Evolutionary conservation across 1,140 invertebrate genomes (phyloP), one percentile per base, ranked within the genome.

Genomic region (Magallana ariakensis): DNA sequence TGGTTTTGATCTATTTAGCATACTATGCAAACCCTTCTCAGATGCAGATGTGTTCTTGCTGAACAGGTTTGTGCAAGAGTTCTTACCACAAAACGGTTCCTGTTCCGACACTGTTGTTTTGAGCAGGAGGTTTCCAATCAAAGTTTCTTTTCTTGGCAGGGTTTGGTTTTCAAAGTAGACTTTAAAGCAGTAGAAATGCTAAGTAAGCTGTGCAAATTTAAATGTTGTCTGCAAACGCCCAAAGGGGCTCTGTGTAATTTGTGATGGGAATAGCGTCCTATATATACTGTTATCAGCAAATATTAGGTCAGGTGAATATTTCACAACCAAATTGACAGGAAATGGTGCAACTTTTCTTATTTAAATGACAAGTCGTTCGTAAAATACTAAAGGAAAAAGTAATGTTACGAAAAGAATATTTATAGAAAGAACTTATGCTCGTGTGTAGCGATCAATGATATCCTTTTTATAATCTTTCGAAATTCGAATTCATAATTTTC

Each of bases 11-110:
- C 75, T 85, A 80, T 57, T 56, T 46, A 75, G 56, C 84, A 85
- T 85, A 80, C 66, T 85, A 85, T 62, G 62, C 53, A 54, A 53
- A 82, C n/a, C 80, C n/a, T 54, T n/a, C 16, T 54, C 80, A 55
- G 53, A n/a, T 82, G 46, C 7, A 53, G 66, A 53, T 10, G 15
- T n/a, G 26, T 33, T 22, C 33, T 26, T 16, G 56, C 15, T 56
- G 33, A 84, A 56, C 56, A 58, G 56, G 83, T 66, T 60, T 10
- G 54, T 60, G 60, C 22, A 46, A 46, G 11, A 60, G 11, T 26
- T 26, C 56, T n/a, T 26, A 26, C 19, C 83, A 62, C 56, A 46
- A 84, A 60, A 19, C 15, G 15, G 13, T 62, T 13, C 58, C 15
- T 62, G 13, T 55, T n/a, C n/a, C 57, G 62, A 33, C 26, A 58